A percentile compares a stretch with the other conserved stretches of the same genome.
Conservation (phyloP, 2,888 invertebrate species). For the Cryptus armator region DNA sequence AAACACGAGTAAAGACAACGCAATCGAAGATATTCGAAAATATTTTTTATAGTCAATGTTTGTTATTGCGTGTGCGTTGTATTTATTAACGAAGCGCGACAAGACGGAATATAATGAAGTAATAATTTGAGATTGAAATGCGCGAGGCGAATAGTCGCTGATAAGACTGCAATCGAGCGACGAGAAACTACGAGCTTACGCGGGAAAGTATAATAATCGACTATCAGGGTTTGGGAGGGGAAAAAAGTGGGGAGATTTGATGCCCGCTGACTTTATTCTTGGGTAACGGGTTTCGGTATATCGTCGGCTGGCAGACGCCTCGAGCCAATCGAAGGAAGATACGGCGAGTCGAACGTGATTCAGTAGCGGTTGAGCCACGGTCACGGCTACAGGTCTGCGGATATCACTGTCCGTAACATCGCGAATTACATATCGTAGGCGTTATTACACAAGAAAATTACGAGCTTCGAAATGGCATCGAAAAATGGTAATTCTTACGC, state of each 20-base stretch:
- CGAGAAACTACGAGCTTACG: slow-evolving; percentile 5
- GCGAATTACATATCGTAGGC: slow-evolving; percentile 5
- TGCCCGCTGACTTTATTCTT: slow-evolving; percentile 19
- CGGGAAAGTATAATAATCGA: slow-evolving; percentile 1
- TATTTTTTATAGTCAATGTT: slow-evolving; percentile 46
- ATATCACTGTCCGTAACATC: slow-evolving; percentile 20
- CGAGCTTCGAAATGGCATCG: slow-evolving; percentile 23
- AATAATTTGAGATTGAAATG: neutral
- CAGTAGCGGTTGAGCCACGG: slow-evolving; percentile 31
- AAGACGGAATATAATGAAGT: neutral
- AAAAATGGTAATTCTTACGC: slow-evolving; percentile 28
- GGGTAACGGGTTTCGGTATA: neutral
- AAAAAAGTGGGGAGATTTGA: slow-evolving; percentile 33
- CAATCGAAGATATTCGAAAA: neutral
- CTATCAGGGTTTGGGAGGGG: slow-evolving; percentile 3
- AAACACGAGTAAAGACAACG: neutral
- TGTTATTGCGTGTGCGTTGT: neutral
- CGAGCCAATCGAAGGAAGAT: slow-evolving; percentile 33
- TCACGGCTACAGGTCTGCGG: neutral
- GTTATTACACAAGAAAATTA: neutral
- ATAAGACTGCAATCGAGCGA: neutral
- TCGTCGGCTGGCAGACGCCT: neutral
- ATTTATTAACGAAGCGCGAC: neutral
- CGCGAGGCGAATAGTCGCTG: neutral
- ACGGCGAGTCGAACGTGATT: slow-evolving; percentile 13